phyloP scores from a whole-genome alignment of 2,888 invertebrate species.

The Dilophus febrilis region DNA sequence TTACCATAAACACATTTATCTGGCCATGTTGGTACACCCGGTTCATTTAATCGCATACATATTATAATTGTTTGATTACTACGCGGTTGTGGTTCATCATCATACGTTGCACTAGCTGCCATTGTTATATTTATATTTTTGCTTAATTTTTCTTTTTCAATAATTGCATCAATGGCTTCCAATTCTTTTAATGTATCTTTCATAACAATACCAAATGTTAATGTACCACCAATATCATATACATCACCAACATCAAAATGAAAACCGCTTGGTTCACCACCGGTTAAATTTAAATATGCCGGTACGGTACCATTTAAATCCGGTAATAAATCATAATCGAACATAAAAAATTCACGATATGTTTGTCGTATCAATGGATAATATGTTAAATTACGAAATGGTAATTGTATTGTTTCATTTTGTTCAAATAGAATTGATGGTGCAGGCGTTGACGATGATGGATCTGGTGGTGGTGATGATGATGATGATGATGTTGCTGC shows the following conservation, averaged over 20 bases:
- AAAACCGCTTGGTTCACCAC: conserved; percentile 42
- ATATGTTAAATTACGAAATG: conserved; percentile 23
- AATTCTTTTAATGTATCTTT: conserved; percentile 30
- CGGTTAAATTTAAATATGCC: conserved; percentile 48
- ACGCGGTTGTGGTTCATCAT: conserved; percentile 13
- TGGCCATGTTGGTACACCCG: conserved; percentile 42
- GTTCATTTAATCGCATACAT: conserved; percentile 40
- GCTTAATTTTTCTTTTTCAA: conserved; percentile 7
- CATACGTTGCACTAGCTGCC: conserved; percentile 6
- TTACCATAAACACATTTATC: conserved; percentile 41
- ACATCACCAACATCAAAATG: conserved; percentile 52
- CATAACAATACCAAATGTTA: conserved; percentile 53
- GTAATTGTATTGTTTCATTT: conserved; percentile 16
- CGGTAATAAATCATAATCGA: conserved; percentile 52
- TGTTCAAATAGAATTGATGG: background rate
- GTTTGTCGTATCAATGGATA: conserved; percentile 38
- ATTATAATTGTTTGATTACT: conserved; percentile 37
- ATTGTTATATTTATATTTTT: background rate
- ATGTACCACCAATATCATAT: conserved; percentile 64
- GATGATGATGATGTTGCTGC: no score
- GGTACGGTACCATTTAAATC: conserved; percentile 45
- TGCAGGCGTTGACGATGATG: background rate
- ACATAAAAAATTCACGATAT: conserved; percentile 56
- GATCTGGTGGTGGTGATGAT: background rate
- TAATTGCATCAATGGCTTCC: conserved; percentile 15